phyloP scores from a whole-genome alignment of 92 coral and sea anemone genomes.

The Phenganax marumi region DNA sequence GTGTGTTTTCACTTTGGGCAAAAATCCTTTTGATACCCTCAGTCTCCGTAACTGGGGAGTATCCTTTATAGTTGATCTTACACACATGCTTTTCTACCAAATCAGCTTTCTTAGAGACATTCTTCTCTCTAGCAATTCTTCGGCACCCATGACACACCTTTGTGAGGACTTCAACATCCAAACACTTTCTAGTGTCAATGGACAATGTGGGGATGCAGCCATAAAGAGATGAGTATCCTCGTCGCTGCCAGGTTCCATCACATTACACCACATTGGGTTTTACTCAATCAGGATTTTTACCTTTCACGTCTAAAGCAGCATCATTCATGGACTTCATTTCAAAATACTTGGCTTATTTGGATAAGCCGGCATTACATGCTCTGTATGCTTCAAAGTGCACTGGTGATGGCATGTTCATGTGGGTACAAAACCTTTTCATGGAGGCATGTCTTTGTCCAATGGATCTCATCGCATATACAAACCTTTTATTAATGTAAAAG shows the following conservation, averaged over 20 bases:
- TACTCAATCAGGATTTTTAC: neutral
- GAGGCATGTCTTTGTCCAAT: slow-evolving; percentile 4
- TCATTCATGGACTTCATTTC: neutral
- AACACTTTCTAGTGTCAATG: too few species aligned
- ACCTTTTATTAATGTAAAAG: neutral
- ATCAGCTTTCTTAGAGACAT: slow-evolving; percentile 30
- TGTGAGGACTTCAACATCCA: slow-evolving; percentile 37
- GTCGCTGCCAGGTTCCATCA: too few species aligned
- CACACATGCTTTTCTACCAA: slow-evolving; percentile 30
- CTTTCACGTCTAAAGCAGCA: neutral
- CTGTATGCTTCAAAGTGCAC: neutral
- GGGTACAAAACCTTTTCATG: neutral
- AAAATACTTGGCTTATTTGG: neutral
- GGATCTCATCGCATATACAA: neutral
- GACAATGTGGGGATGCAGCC: too few species aligned
- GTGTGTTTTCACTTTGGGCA: slow-evolving; percentile 22
- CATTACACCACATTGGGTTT: neutral
- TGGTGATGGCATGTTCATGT: slow-evolving; percentile 2
- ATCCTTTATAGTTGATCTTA: slow-evolving; percentile 46
- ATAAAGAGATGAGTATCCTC: too few species aligned
- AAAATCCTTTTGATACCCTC: slow-evolving; percentile 43
- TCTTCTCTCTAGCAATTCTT: neutral
- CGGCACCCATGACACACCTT: slow-evolving; percentile 47
- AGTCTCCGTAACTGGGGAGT: slow-evolving; percentile 58
- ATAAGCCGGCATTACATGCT: neutral